Base-by-base conservation (phyloP, 1,140 invertebrate species). In the Magallana angulata region DNA sequence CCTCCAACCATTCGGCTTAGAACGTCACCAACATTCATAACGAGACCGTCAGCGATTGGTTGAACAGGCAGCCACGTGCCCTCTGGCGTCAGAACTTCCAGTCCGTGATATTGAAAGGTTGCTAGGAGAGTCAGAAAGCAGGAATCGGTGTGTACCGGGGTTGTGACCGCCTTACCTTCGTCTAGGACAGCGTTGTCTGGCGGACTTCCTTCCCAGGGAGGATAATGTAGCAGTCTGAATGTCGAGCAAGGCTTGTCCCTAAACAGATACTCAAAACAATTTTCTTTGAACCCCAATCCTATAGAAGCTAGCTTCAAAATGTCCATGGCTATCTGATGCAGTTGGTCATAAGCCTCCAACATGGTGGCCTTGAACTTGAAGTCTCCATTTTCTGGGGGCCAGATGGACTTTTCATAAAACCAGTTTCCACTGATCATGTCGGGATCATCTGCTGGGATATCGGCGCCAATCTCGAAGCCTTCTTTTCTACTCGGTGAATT, bases 201-300 rank as follows among this genome's bases (percentile, higher is more conserved):
- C 0, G 87, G 84, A 1, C 11, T 57, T 12, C 60, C 85, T 1
- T 62, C 6, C 59, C 91, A 89, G 11, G 87, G 60, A 3, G 91
- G 91, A 76, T 91, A 91, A 84, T 91, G 91, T 30, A 89, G 71
- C 30, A 91, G 71, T 4, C 90, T 83, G 2, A 91, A 89, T 2
- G 91, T 90, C 12, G 91, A 90, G 48, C 89, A 86, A 12, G 90
- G 88, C 57, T 90, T 81, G 5, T 90, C 85, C 18, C 68, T 60
- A 88, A 91, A 90, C 80, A 90, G 64, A 58, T 80, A 57, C 14
- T 89, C 80, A 82, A 91, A 91, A 56, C 64, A 86, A n/a, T 87
- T 24, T 48, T 91, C 88, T 57, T 89, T 86, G 14, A 91, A 60
- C 11, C 88, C 91, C 1, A 87, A 86, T 5, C 91, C 90, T 16